These are phyloP conservation scores for Octodon degus DNA, from an alignment of 2,113 vertebrate genomes.

Conservation along the genomic window DNA sequence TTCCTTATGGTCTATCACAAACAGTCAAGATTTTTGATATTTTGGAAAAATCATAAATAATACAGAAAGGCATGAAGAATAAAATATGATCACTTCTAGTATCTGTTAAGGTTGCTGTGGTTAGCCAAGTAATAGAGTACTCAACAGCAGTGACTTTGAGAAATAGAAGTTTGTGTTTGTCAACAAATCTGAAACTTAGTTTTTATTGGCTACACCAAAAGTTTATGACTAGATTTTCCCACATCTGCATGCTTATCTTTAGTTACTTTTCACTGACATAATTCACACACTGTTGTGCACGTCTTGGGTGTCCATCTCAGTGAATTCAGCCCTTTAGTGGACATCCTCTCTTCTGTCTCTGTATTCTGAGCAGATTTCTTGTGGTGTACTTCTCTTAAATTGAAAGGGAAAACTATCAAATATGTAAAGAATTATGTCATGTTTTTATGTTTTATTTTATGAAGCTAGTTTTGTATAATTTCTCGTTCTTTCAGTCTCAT, in stretches of 20 bases:
- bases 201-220: conserved; percentile 14
- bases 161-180: background rate
- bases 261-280: background rate
- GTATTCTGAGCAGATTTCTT: conserved; percentile 44
- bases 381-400: background rate
- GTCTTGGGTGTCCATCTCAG: background rate
- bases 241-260: conserved; percentile 31
- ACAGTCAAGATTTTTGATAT: background rate
- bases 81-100: background rate
- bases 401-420: background rate
- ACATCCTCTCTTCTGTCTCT: background rate
- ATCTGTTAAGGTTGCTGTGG: background rate
- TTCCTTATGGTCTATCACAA: background rate
- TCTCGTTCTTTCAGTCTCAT: conserved; percentile 30
- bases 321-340: background rate
- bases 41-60: background rate
- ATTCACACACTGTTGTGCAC: background rate
- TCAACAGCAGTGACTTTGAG: conserved; percentile 16
- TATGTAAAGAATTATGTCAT: background rate
- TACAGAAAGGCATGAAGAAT: background rate
- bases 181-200: background rate
- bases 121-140: background rate
- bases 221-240: background rate
- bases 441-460: conserved; percentile 52
- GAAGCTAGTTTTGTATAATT: conserved; percentile 26